These are phyloP conservation scores for Sipha maydis DNA, from an alignment of 2,888 invertebrate genomes.

Conservation along the genomic window DNA sequence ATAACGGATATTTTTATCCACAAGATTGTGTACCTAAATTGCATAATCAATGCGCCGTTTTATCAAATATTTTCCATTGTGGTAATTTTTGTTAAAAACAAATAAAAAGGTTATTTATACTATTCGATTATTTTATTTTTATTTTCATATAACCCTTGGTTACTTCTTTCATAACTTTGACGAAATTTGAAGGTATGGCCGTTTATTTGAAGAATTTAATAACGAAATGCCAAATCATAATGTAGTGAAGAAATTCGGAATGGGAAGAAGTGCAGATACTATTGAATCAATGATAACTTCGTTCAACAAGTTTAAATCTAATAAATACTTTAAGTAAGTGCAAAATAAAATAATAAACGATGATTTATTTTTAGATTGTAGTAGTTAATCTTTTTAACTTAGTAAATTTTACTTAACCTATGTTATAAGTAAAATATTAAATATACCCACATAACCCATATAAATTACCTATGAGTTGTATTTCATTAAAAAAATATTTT, in stretches of 20 bases:
- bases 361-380: too few species aligned
- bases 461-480: not conserved
- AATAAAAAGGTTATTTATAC: not conserved
- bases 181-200: conserved; percentile 15
- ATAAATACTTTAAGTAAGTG: conserved; percentile 25
- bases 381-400: not conserved
- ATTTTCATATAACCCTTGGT: not conserved
- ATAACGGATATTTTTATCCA: not conserved
- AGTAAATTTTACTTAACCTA: not conserved
- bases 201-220: conserved; percentile 45
- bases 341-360: not conserved
- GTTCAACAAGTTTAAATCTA: conserved; percentile 33
- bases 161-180: not conserved
- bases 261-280: not conserved
- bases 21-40: conserved; percentile 40
- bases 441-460: too few species aligned
- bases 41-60: conserved; percentile 43
- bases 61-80: not conserved
- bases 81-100: too few species aligned
- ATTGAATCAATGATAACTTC: not conserved
- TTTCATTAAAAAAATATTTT: not conserved
- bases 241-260: not conserved
- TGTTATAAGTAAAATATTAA: not conserved
- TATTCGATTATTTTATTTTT: not conserved
- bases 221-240: not conserved